Evolutionary conservation across 2,113 vertebrate species (phyloP).

Genomic region (Gulo gulo): DNA sequence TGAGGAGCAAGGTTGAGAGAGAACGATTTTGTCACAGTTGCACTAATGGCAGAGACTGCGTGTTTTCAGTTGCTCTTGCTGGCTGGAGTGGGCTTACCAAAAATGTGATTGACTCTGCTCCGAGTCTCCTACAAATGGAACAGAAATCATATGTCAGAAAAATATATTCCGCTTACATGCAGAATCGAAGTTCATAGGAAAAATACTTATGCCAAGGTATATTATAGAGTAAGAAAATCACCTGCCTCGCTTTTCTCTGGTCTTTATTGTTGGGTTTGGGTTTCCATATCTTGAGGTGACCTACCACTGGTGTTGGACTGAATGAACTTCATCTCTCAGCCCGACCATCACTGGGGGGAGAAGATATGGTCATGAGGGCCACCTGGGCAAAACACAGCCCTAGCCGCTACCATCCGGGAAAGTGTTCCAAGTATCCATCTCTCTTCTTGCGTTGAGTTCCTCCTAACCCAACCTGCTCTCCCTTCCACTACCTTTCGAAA

Average conservation of each 20-base stretch:
- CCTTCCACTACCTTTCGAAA: background rate
- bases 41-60: background rate
- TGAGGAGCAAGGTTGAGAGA: background rate
- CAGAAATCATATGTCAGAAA: conserved; percentile 17
- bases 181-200: background rate
- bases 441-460: background rate
- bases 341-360: background rate
- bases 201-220: background rate
- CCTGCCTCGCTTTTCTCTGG: background rate
- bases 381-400: background rate
- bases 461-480: background rate
- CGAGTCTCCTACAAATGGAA: background rate
- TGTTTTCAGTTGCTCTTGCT: background rate
- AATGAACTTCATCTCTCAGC: background rate
- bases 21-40: background rate
- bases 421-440: background rate
- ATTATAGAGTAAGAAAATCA: background rate
- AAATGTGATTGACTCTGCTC: background rate
- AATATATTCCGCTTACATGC: background rate
- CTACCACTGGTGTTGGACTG: background rate
- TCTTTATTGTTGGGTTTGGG: background rate
- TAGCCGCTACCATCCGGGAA: background rate
- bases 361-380: background rate
- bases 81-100: background rate
- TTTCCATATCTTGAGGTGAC: background rate